phyloP scores from a whole-genome alignment of 1,140 invertebrate genomes.

The Nymphalis io region DNA sequence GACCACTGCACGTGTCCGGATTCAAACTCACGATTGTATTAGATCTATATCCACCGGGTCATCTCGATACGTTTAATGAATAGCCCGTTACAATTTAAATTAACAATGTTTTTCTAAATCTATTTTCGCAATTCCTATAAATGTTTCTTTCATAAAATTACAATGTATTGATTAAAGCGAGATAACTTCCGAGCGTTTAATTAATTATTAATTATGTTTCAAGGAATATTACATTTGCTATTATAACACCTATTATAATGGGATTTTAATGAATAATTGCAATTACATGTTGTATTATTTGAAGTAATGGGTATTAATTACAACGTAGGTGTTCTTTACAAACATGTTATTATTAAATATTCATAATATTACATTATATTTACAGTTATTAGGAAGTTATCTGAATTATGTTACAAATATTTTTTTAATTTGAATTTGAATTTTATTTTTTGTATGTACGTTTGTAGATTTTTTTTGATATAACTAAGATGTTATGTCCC shows the following conservation, averaged over 20 bases:
- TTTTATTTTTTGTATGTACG: no score
- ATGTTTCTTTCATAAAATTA: not conserved
- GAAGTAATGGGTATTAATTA: slow-evolving; percentile 4
- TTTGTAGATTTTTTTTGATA: no score
- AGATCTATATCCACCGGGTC: not conserved
- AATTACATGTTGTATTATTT: not conserved
- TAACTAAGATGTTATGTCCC: no score
- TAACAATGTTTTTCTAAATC: not conserved
- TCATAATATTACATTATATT: not conserved
- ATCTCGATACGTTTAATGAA: not conserved
- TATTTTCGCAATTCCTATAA: not conserved
- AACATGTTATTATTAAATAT: not conserved
- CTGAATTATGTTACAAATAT: not conserved
- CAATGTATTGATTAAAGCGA: not conserved
- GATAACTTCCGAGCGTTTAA: slow-evolving; percentile 11
- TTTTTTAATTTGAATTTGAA: no score
- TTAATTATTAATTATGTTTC: slow-evolving; percentile 10
- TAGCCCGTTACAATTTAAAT: not conserved
- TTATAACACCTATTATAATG: slow-evolving; percentile 5
- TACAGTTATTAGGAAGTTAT: not conserved
- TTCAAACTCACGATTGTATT: not conserved
- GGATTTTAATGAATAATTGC: slow-evolving; percentile 8
- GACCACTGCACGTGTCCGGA: no score
- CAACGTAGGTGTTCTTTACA: not conserved
- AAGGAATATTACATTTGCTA: slow-evolving; percentile 2